Conservation (phyloP, 2,797 vertebrate species). For the Coregonus ussuriensis region DNA sequence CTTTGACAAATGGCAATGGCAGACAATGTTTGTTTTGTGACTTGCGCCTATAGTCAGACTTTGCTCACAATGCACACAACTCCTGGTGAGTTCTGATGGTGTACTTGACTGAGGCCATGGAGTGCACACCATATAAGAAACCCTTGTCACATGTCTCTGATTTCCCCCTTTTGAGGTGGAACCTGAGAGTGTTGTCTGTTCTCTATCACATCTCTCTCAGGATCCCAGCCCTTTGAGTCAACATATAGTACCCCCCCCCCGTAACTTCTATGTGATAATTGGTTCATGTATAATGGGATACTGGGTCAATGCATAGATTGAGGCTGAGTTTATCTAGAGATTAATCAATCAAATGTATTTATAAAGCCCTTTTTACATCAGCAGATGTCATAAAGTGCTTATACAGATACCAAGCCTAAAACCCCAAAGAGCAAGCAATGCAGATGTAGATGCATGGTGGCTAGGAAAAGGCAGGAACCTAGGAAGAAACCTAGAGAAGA, state of each 20-base stretch:
- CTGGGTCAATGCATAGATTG: background rate
- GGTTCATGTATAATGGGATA: slow-evolving; percentile 5
- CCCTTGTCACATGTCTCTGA: background rate
- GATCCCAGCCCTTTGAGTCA: too few species aligned
- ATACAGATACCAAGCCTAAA: too few species aligned
- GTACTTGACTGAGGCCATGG: background rate
- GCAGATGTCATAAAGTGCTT: too few species aligned
- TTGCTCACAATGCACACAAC: background rate
- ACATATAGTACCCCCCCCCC: background rate
- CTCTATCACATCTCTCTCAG: too few species aligned
- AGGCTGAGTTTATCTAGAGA: slow-evolving; percentile 17
- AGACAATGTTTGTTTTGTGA: background rate
- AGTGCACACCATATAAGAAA: background rate
- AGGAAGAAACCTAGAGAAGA: background rate
- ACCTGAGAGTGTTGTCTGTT: too few species aligned
- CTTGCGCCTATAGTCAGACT: slow-evolving; percentile 5
- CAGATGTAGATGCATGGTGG: too few species aligned
- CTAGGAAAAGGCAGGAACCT: too few species aligned
- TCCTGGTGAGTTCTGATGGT: background rate
- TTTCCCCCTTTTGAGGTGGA: too few species aligned
- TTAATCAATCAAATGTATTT: too few species aligned
- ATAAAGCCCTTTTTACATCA: too few species aligned
- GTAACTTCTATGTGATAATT: slow-evolving; percentile 32
- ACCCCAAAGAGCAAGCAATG: too few species aligned
- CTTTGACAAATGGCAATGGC: background rate